A percentile compares a stretch with the other conserved stretches of the same genome.
Conservation (phyloP, 2,797 vertebrate genomes). For the Chiroxiphia lanceolata region DNA sequence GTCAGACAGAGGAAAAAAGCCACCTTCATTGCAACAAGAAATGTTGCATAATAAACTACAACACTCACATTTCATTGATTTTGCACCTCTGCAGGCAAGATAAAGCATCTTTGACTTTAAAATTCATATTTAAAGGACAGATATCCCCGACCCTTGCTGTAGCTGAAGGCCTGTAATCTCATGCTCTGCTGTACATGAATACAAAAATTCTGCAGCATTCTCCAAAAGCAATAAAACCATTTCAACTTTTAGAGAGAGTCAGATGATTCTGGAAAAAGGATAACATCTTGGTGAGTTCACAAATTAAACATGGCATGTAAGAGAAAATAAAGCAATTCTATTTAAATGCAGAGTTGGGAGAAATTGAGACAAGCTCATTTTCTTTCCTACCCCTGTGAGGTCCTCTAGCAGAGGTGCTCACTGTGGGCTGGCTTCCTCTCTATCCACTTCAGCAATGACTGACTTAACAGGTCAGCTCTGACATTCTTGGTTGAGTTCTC, state of each 20-base stretch:
- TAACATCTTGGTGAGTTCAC: background rate
- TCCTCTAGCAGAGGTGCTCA: background rate
- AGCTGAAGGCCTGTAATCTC: background rate
- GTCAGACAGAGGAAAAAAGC: background rate
- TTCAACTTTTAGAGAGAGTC: background rate
- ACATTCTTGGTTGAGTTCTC: background rate
- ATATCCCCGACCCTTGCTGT: background rate
- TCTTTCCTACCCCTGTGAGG: background rate
- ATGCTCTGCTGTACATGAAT: background rate
- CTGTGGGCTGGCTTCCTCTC: background rate
- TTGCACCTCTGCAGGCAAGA: background rate
- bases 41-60: background rate
- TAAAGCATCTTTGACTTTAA: background rate
- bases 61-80: background rate
- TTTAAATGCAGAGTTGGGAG: background rate
- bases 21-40: background rate
- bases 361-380: background rate
- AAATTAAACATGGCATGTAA: background rate
- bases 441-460: accelerated
- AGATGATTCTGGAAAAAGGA: background rate
- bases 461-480: background rate
- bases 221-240: background rate
- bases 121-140: background rate
- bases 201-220: background rate
- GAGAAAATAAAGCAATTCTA: background rate